Base-by-base conservation (phyloP, 1,140 invertebrate species). In the Nautilus pompilius region DNA sequence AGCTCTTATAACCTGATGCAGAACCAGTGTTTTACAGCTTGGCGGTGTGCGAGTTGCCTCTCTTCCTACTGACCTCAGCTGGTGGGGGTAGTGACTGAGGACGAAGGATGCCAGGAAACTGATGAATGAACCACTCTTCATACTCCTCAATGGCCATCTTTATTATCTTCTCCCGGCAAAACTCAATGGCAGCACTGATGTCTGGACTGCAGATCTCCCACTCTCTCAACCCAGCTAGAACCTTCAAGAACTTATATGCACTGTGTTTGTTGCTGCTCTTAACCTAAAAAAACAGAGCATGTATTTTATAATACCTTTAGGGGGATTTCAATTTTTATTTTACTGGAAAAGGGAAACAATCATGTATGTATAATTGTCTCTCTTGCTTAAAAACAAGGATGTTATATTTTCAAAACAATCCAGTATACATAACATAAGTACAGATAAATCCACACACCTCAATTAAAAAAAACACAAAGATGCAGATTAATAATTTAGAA, bases 121-220 rank as follows among this genome's bases (percentile, higher is more conserved):
- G 70, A 28, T 73, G 68, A 24, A 65, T 60, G 65, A 83, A 80
- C 79, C 80, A 82, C 20, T 73, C 73, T 62, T 82, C 81, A 64
- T 75, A 83, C 32, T 82, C 79, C 32, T 81, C 78, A 8, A 79
- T 63, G 3, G 74, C 69, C 72, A 83, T 81, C 41, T 81, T 78
- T 0, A 82, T 73, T 22, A 83, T 78, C 60, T 72, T 74, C 51
- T 74, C 76, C 10, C 82, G 70, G 63, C 79, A 82, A 65, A 82
- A 83, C 65, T 83, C 82, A 22, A 82, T 73, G 6, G 82, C 79
- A 5, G 80, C 78, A 41, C 72, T 72, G 22, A 83, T 73, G 53
- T 83, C 79, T 2, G 82, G 82, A 46, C 70, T 72, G 56, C 80
- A 81, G 33, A 83, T 80, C 60, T 83, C 81, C 82, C 82, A 83